Percentiles rank a stretch among this genome's conserved stretches.
phyloP scores from a whole-genome alignment of 2,113 vertebrate genomes.

The Chascanopsetta lugubris region DNA sequence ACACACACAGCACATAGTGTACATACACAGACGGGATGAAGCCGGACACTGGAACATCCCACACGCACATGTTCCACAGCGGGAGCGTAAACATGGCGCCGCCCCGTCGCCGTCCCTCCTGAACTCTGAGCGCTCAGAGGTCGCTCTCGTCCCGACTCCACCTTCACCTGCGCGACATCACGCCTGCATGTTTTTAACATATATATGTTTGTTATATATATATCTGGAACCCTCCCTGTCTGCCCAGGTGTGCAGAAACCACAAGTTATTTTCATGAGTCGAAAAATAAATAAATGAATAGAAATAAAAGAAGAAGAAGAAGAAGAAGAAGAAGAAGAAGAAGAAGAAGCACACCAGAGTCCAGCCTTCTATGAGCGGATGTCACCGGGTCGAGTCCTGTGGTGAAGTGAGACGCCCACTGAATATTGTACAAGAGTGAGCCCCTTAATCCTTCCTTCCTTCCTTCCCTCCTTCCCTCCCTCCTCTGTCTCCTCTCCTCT shows the following conservation, averaged over 20 bases:
- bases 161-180: constrained; percentile 16
- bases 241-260: constrained; percentile 25
- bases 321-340: constrained; percentile 23
- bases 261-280: constrained; percentile 15
- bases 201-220: neutral
- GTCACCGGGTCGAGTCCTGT: constrained; percentile 31
- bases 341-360: constrained; percentile 36
- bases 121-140: constrained; percentile 38
- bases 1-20: constrained; percentile 10
- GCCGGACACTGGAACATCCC: constrained; percentile 40
- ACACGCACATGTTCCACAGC: constrained; percentile 50
- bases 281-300: constrained; percentile 25
- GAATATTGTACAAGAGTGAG: constrained; percentile 40
- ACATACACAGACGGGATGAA: constrained; percentile 52
- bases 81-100: constrained; percentile 62
- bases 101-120: constrained; percentile 33
- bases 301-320: constrained; percentile 21
- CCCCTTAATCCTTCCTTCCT: constrained; percentile 2
- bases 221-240: constrained; percentile 11
- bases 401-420: constrained; percentile 37
- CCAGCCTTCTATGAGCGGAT: constrained; percentile 28
- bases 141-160: constrained; percentile 24
- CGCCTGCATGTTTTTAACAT: too few relatives aligned
- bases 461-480: neutral
- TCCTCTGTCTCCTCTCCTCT: constrained; percentile 33